Conservation (phyloP, 1,140 invertebrate species). For the Papilio xuthus region DNA sequence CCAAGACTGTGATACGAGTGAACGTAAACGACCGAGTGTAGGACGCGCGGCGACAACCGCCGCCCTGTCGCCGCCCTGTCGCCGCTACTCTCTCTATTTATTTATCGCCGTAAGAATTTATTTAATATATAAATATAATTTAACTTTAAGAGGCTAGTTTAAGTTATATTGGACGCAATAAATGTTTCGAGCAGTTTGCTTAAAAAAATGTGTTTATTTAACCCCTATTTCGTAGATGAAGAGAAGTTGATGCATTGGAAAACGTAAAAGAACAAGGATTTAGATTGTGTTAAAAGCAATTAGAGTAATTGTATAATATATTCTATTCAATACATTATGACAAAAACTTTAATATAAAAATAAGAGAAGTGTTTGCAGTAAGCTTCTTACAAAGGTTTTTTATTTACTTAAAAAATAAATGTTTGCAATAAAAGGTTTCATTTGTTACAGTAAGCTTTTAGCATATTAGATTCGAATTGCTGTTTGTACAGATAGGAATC, state of each 20-base stretch:
- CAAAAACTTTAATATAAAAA: no score
- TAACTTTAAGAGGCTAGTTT: constrained; percentile 67
- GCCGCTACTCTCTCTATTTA: constrained; percentile 66
- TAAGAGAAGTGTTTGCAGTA: no score
- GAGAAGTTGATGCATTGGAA: not conserved
- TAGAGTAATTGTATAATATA: no score
- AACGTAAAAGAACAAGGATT: not conserved
- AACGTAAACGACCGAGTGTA: constrained; percentile 47
- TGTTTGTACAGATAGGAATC: no score
- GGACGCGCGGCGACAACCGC: constrained; percentile 53
- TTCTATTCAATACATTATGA: no score
- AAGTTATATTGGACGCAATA: constrained; percentile 71
- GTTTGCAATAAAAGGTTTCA: no score
- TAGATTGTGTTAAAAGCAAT: no score
- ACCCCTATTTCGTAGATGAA: not conserved
- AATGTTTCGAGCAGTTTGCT: constrained; percentile 51
- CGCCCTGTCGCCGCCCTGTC: constrained; percentile 35
- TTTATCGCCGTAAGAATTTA: constrained; percentile 75
- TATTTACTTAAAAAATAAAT: no score
- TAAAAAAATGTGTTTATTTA: constrained; percentile 36
- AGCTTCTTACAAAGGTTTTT: no score
- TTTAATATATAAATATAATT: constrained; percentile 64
- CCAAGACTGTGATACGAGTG: constrained; percentile 70
- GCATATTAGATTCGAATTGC: no score
- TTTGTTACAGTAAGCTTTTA: no score